These are phyloP conservation scores for Linnaemya tessellans DNA, from an alignment of 2,888 invertebrate species.

Conservation along the genomic window DNA sequence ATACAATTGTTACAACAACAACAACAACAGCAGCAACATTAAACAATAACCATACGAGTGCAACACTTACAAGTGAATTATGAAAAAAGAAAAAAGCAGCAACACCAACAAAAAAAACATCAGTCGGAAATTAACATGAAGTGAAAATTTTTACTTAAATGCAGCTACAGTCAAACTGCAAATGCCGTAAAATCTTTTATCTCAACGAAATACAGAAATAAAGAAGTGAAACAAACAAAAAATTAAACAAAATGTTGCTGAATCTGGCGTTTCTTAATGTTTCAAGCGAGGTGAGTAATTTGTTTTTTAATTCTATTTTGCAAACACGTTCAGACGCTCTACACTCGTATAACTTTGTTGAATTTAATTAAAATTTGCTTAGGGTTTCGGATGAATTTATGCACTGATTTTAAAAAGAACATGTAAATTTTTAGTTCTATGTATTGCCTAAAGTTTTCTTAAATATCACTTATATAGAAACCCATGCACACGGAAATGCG, in stretches of 20 bases:
- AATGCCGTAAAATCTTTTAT: constrained; percentile 16
- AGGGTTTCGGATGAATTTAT: neutral
- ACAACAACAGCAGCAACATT: neutral
- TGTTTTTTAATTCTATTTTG: neutral
- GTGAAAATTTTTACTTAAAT: constrained; percentile 55
- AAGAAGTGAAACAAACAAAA: neutral
- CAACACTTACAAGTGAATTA: constrained; percentile 46
- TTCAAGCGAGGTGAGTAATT: constrained; percentile 52
- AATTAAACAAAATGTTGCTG: constrained; percentile 45
- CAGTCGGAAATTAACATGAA: constrained; percentile 66
- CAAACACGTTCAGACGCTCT: neutral
- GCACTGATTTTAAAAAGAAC: no score
- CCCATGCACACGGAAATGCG: no score
- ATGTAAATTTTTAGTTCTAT: no score
- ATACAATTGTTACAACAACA: constrained; percentile 29
- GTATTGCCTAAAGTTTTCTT: no score
- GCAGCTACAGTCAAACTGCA: neutral
- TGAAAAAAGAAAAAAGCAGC: neutral
- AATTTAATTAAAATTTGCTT: constrained; percentile 5
- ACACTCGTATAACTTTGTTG: neutral
- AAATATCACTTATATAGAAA: no score
- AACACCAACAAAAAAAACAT: constrained; percentile 9
- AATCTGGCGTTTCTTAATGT: constrained; percentile 16
- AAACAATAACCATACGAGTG: constrained; percentile 26
- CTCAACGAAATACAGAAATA: neutral